phyloP scores from a whole-genome alignment of 2,113 vertebrate genomes.

The Plectropomus leopardus region DNA sequence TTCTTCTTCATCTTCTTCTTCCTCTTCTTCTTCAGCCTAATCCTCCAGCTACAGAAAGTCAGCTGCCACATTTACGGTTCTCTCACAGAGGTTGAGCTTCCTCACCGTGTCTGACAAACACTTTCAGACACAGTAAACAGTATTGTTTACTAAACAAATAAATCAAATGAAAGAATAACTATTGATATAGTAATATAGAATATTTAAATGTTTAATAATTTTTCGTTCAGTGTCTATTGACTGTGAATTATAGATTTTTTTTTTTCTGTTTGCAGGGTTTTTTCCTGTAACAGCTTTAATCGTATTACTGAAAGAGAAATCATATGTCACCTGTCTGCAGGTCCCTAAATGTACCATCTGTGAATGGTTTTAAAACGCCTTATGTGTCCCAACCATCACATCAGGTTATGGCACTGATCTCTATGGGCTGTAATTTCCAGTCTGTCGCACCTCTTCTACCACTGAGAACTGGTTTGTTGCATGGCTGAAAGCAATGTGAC shows the following conservation, averaged over 20 bases:
- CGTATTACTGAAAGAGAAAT: background rate
- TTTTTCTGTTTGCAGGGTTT: background rate
- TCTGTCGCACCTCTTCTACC: conserved; percentile 10
- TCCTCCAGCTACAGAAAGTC: too few species aligned
- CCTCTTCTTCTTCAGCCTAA: too few species aligned
- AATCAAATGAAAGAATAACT: background rate
- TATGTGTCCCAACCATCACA: background rate
- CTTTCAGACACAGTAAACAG: too few species aligned
- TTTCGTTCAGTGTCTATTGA: background rate
- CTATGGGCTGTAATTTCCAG: background rate
- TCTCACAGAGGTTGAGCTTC: too few species aligned
- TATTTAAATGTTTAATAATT: background rate
- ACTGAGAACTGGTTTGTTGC: background rate
- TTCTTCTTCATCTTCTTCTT: too few species aligned
- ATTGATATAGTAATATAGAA: background rate
- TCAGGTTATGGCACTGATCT: background rate
- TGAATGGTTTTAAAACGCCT: background rate
- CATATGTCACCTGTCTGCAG: conserved; percentile 1
- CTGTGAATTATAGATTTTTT: background rate
- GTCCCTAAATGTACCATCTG: conserved; percentile 29
- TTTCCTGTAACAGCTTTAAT: background rate
- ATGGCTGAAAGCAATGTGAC: background rate
- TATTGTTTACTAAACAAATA: too few species aligned
- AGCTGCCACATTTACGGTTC: too few species aligned
- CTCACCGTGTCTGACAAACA: too few species aligned